phyloP scores from a whole-genome alignment of 1,140 invertebrate species.

The Ridgeia piscesae region DNA sequence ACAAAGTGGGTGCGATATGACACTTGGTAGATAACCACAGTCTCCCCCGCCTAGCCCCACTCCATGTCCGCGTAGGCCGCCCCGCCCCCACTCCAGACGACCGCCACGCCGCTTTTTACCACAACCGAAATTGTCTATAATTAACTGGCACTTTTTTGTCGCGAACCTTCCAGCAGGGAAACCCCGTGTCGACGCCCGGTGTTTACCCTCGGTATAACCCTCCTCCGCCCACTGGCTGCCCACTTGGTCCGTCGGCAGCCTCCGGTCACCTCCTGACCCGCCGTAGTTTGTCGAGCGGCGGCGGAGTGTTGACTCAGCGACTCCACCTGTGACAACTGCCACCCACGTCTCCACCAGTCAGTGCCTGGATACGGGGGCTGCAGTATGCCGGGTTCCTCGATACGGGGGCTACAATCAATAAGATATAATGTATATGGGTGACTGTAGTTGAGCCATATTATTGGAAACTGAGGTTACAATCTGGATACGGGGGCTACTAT shows the following conservation, averaged over 20 bases:
- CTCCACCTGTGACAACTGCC: neutral
- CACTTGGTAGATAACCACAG: neutral
- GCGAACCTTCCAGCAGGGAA: neutral
- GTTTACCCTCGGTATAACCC: neutral
- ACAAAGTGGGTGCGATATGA: neutral
- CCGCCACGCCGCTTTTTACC: neutral
- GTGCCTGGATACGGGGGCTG: neutral
- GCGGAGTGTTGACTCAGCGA: neutral
- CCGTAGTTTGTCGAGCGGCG: neutral
- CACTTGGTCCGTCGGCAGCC: neutral
- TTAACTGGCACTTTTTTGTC: neutral
- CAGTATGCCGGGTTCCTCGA: neutral
- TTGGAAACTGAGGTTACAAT: too few relatives aligned
- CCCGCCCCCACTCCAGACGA: too few relatives aligned
- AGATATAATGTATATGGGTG: too few relatives aligned
- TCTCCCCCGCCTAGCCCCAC: neutral
- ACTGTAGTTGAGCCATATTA: too few relatives aligned
- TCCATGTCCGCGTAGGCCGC: neutral
- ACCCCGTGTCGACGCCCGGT: neutral
- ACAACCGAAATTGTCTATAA: neutral
- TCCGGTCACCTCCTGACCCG: neutral
- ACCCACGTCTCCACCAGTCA: neutral
- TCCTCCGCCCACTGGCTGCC: neutral
- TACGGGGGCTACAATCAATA: neutral
- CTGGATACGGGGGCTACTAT: too few relatives aligned